phyloP scores from a whole-genome alignment of 2,888 invertebrate genomes.

The Conomelus anceps region DNA sequence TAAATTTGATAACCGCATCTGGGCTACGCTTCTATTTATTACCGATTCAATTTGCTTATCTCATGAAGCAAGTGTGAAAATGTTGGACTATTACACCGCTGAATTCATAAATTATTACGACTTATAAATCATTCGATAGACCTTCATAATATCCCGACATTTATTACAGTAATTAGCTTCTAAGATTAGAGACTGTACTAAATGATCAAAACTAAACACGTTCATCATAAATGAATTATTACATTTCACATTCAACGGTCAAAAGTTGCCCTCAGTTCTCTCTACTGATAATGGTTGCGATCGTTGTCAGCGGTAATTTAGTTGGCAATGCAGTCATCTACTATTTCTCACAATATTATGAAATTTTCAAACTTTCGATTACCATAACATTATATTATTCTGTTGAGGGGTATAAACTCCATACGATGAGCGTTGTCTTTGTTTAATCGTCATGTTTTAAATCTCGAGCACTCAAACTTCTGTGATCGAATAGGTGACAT shows the following conservation, averaged over 20 bases:
- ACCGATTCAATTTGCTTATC: background rate
- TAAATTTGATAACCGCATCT: background rate
- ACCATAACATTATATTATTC: too few species aligned
- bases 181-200: background rate
- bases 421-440: too few species aligned
- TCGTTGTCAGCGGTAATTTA: background rate
- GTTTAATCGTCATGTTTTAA: too few species aligned
- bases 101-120: background rate
- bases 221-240: background rate
- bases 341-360: too few species aligned
- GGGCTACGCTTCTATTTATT: too few species aligned
- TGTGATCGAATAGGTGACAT: too few species aligned
- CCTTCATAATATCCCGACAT: background rate
- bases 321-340: background rate
- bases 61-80: background rate
- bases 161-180: background rate
- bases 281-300: background rate
- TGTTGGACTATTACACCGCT: background rate
- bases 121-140: background rate
- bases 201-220: background rate
- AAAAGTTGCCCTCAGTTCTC: background rate
- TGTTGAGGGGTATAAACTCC: too few species aligned
- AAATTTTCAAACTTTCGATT: too few species aligned
- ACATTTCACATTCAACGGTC: background rate
- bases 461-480: too few species aligned